Conservation (phyloP, 2,113 vertebrate species). For the Thalassarche chlororhynchos region DNA sequence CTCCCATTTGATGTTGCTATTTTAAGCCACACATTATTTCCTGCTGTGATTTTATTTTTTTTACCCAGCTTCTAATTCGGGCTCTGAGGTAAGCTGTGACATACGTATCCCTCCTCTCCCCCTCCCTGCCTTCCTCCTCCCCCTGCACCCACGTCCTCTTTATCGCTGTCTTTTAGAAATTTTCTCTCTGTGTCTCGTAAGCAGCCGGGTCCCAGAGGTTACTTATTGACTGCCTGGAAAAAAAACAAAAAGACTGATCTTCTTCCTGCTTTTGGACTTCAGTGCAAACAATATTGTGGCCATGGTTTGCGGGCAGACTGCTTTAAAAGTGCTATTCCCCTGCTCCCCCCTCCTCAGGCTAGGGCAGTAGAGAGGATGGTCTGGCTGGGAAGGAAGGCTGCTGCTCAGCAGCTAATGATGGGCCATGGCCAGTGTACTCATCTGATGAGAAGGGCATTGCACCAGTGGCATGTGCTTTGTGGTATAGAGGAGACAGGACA, state of each 20-base stretch:
- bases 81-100: conserved; percentile 86
- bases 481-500: neutral
- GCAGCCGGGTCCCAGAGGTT: neutral
- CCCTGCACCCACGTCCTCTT: conserved; percentile 47
- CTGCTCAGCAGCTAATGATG: neutral
- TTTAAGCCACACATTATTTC: conserved; percentile 82
- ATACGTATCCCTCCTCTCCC: conserved; percentile 70
- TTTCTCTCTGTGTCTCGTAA: neutral
- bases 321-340: neutral
- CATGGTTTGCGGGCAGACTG: neutral
- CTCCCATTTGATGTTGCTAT: conserved; percentile 77
- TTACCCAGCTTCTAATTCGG: conserved; percentile 79
- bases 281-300: neutral
- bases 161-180: neutral
- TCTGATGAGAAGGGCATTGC: neutral
- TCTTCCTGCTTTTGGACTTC: neutral
- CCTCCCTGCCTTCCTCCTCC: conserved; percentile 32
- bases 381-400: neutral
- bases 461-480: neutral
- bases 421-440: accelerated
- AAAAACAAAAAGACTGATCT: neutral
- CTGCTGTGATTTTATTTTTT: conserved; percentile 82
- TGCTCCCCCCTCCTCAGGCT: neutral
- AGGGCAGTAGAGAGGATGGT: accelerated
- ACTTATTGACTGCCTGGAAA: neutral